Evolutionary conservation across 2,113 vertebrate species (phyloP).

Genomic region (Oenanthe oenanthe): DNA sequence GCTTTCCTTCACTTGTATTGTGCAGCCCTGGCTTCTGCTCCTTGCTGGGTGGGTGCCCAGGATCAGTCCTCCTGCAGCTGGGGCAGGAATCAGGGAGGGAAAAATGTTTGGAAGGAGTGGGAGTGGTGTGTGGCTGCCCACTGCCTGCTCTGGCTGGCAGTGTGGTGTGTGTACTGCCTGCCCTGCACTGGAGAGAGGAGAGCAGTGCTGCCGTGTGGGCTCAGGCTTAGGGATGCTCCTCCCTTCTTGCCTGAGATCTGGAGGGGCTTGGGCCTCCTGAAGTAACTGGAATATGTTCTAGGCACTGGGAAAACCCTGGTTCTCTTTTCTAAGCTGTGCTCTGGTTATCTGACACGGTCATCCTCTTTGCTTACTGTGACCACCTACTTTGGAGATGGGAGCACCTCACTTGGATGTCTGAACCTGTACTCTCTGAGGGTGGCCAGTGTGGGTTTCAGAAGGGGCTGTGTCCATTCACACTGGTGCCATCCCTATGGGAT

Average conservation of each 20-base stretch:
- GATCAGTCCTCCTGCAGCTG: accelerated
- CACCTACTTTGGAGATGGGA: neutral
- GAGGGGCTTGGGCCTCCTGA: neutral
- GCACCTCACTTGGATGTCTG: neutral
- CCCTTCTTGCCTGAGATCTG: neutral
- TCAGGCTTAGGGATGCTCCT: accelerated
- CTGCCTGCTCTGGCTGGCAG: neutral
- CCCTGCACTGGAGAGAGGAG: neutral
- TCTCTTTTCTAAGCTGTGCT: neutral
- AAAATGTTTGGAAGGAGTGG: neutral
- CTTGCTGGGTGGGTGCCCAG: neutral
- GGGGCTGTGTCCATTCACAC: accelerated
- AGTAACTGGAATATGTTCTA: neutral
- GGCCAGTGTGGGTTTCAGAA: neutral
- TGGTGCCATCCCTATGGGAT: neutral
- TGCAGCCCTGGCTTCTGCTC: neutral
- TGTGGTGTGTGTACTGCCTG: neutral
- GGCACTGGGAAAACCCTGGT: neutral
- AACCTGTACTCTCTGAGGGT: accelerated
- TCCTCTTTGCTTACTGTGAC: neutral
- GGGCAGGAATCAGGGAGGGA: neutral
- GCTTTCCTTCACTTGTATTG: accelerated
- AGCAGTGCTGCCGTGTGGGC: accelerated
- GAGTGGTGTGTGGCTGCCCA: accelerated
- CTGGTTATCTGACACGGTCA: accelerated